Base-by-base conservation (phyloP, 1,140 invertebrate species). In the Lethocerus indicus region DNA sequence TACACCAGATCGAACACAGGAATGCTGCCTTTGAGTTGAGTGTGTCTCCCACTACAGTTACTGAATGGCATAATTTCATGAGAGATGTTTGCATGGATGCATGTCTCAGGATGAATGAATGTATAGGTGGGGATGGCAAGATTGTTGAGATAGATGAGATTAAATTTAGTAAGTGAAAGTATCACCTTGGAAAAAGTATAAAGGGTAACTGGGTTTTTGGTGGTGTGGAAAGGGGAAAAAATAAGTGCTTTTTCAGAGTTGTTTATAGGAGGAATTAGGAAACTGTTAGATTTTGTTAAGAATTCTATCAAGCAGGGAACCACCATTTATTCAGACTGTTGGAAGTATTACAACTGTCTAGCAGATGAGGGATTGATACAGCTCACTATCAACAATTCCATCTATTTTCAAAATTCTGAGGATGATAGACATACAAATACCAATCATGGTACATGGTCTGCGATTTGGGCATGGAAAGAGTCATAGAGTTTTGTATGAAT, bases 241-340 rank as follows among this genome's bases (percentile, higher is more conserved):
- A n/a, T n/a, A 32, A 32, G 29, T 32, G 29, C n/a, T 12, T 32
- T 32, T n/a, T 32, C n/a, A 32, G 29, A n/a, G 29, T 32, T n/a
- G 29, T 32, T 32, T 9, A 32, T 12, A 32, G n/a, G 29, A 32
- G 29, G n/a, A n/a, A 32, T 32, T 12, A 32, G n/a, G 29, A 32
- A 12, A 32, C 29, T 32, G 9, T n/a, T 32, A 9, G 29, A 32
- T 9, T 12, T 32, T 32, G 56, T 59, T 21, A 32, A 49, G n/a
- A 12, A 56, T 29, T 46, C 36, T 16, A 58, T 60, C 44, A 6
- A 18, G 25, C 52, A 52, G 1, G 57, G 56, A 13, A 58, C 54
- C 45, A 58, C 41, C 21, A 54, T 58, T 23, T 54, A 51, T 20
- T 53, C 41, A 12, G 56, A 60, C 43, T 53, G 49, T 29, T 59